phyloP scores from a whole-genome alignment of 2,113 vertebrate genomes.

The Oplegnathus fasciatus region DNA sequence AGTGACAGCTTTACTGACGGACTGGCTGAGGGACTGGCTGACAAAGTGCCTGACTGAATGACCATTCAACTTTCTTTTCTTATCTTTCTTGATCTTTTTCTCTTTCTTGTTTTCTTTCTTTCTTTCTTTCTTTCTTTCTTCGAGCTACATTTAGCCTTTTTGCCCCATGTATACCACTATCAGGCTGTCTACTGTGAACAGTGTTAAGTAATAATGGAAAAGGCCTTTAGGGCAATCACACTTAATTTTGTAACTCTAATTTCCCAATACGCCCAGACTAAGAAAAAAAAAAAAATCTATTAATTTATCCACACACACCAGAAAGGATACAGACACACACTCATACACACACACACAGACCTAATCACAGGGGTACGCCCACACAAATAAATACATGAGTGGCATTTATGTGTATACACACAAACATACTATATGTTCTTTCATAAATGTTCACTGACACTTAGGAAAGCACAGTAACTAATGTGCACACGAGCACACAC shows the following conservation, averaged over 20 bases:
- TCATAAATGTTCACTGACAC: constrained; percentile 7
- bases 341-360: neutral
- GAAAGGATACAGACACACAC: constrained; percentile 7
- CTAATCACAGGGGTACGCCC: neutral
- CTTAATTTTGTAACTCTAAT: constrained; percentile 69
- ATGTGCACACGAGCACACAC: neutral
- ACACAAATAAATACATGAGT: constrained; percentile 12
- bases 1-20: constrained; percentile 51
- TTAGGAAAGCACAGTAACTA: constrained; percentile 14
- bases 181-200: constrained; percentile 28
- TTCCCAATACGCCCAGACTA: constrained; percentile 54
- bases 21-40: constrained; percentile 27
- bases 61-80: constrained; percentile 42
- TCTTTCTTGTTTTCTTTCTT: neutral
- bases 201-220: constrained; percentile 70
- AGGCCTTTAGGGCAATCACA: constrained; percentile 64
- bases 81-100: constrained; percentile 1
- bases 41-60: constrained; percentile 27
- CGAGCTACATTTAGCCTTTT: constrained; percentile 35
- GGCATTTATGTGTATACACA: neutral
- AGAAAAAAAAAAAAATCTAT: constrained; percentile 56
- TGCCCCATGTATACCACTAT: neutral
- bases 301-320: constrained; percentile 46
- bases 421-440: neutral
- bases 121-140: constrained; percentile 8